Evolutionary conservation across 2,797 vertebrate species (phyloP).

Genomic region (Sebastes diaconus): DNA sequence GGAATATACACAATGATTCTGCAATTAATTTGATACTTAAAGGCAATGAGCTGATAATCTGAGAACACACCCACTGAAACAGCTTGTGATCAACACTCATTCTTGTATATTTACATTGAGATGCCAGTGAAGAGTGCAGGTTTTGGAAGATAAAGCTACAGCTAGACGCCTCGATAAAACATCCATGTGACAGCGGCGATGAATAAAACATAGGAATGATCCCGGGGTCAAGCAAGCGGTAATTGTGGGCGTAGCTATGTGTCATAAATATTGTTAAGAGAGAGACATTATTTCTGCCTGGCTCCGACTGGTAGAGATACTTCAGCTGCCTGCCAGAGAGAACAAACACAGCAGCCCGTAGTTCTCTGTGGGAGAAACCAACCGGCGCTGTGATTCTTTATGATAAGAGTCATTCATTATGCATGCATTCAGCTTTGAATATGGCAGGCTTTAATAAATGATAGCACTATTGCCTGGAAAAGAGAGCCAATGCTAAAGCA

Average conservation of each 20-base stretch:
- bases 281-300: constrained; percentile 1
- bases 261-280: constrained; percentile 51
- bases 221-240: constrained; percentile 58
- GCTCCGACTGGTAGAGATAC: constrained; percentile 16
- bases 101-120: constrained; percentile 38
- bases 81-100: constrained; percentile 41
- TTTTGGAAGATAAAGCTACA: constrained; percentile 14
- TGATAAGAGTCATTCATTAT: constrained; percentile 65
- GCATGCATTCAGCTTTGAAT: constrained; percentile 50
- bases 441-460: constrained; percentile 57
- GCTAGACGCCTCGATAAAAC: constrained; percentile 51
- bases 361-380: constrained; percentile 22
- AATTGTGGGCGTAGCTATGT: constrained; percentile 47
- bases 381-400: constrained; percentile 48
- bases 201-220: constrained; percentile 69
- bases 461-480: constrained; percentile 21
- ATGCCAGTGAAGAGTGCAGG: constrained; percentile 5
- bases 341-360: constrained; percentile 24
- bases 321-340: constrained; percentile 13
- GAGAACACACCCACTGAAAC: constrained; percentile 45
- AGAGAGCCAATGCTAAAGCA: constrained; percentile 12
- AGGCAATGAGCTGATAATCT: constrained; percentile 64
- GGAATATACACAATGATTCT: constrained; percentile 68
- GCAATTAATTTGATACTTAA: constrained; percentile 74
- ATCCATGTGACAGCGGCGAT: constrained; percentile 63